Conservation (phyloP, 2,888 invertebrate species). For the Cerceris ruficornis region DNA sequence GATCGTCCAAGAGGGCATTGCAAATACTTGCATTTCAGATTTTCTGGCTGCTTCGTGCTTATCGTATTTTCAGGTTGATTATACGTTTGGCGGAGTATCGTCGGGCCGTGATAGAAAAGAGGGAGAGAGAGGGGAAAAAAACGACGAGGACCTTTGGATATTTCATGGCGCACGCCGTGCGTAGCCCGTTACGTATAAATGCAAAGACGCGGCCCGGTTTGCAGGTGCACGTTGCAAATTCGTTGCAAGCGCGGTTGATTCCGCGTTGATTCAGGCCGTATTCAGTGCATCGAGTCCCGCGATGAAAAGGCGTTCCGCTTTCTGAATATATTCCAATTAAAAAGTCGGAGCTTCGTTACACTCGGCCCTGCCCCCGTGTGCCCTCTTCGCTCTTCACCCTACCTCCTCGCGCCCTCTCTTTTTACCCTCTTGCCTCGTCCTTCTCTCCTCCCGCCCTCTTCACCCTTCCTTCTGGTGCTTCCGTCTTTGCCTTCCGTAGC, state of each 20-base stretch:
- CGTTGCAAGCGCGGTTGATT: slow-evolving; percentile 64
- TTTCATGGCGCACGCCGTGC: slow-evolving; percentile 48
- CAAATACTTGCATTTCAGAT: no score
- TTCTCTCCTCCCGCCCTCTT: slow-evolving; percentile 41
- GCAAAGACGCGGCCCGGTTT: slow-evolving; percentile 61
- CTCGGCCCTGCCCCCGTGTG: slow-evolving; percentile 70
- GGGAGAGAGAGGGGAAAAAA: background rate
- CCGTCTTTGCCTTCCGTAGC: slow-evolving; percentile 44
- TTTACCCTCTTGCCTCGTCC: slow-evolving; percentile 23
- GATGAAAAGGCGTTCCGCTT: slow-evolving; percentile 81
- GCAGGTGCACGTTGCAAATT: slow-evolving; percentile 61
- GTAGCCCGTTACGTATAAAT: slow-evolving; percentile 63
- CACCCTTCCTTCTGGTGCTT: slow-evolving; percentile 48
- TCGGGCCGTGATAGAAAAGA: slow-evolving; percentile 39
- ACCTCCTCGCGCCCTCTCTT: slow-evolving; percentile 31
- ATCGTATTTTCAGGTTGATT: slow-evolving; percentile 59
- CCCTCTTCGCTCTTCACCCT: slow-evolving; percentile 59
- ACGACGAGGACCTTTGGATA: slow-evolving; percentile 16
- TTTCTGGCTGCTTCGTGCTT: slow-evolving; percentile 25
- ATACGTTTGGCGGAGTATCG: slow-evolving; percentile 42
- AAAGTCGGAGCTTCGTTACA: slow-evolving; percentile 82
- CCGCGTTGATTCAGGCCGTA: slow-evolving; percentile 76
- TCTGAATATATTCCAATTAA: slow-evolving; percentile 82
- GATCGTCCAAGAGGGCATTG: no score
- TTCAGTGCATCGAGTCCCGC: slow-evolving; percentile 78